Evolutionary conservation across 2,888 invertebrate species (phyloP), one percentile per base, ranked within the genome.

Genomic region (Cryptocheilus praepositus): DNA sequence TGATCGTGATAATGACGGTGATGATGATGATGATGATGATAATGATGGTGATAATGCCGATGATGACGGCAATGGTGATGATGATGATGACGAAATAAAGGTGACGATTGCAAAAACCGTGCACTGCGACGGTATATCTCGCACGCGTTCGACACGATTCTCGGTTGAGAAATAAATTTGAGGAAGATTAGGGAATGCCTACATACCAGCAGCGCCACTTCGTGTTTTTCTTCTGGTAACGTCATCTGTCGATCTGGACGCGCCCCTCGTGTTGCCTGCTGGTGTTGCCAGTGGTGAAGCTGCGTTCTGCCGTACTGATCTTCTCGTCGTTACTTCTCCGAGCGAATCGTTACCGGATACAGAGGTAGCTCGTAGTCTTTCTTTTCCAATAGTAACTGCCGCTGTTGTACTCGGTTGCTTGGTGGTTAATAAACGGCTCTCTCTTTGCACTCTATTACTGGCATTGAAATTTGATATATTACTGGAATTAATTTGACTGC

Each of bases 201-300:
- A 88, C 88, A 83, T 85, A 88, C 89, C 89, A 83, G 88, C 88
- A 36, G 36, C 36, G 80, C 89, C 88, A 81, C 89, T 89, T 73
- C 89, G 87, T 66, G 89, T 89, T 82, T 89, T 89, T 78, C 89
- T 84, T 73, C 89, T 80, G 70, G 86, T 88, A 65, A 88, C 85
- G 78, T 89, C 89, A 70, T 89, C 89, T 69, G 88, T 81, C 44
- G 88, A 84, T 81, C 88, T 85, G 49, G 89, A 88, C 46, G 89
- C 89, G 67, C 88, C 88, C 73, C 89, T 84, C 44, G 88, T 89
- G 74, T 88, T 89, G 76, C 88, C 81, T 22, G 88, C 88, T 44
- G 88, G 88, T 60, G 88, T 85, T 61, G 88, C 88, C 56, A 89
- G 76, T 25, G 88, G 88, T 60, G 88, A 89, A 56, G 88, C 85